Base-by-base conservation (phyloP, 1,140 invertebrate genomes). In the Polypedilum vanderplanki region DNA sequence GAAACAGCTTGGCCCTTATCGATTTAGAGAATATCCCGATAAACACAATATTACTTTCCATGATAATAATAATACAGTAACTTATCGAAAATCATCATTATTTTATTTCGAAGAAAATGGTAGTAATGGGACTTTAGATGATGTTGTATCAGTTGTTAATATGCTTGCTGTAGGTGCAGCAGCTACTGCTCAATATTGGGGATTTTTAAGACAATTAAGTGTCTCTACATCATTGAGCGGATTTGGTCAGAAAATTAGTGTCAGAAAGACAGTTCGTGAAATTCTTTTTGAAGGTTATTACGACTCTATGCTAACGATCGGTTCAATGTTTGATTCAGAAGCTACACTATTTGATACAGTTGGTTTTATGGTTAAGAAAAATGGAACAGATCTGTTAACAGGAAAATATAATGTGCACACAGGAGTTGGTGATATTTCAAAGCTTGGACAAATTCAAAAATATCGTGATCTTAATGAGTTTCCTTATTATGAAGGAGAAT, bases 281-380 rank as follows among this genome's bases (percentile, higher is more conserved):
- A 82, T 94, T 15, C 82, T 94, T 0, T 94, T 94, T 79, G 88
- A 90, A 2, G 93, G 93, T 0, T 94, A 92, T 78, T 82, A 85
- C 0, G 92, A 95, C 79, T 77, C 84, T 0, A 80, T 94, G n/a
- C 85, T 94, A 41, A 86, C 88, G 22, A 79, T 91, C 80, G 85
- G 5, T 41, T 88, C 87, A 0, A 85, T 86, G 57, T 78, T 85
- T 0, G 79, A 84, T 0, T 81, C 78, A 1, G 77, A 84, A 15
- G 82, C 86, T 0, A 86, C 88, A 1, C 85, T 85, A 0, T 86
- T 86, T 46, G 91, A 93, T 79, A 87, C 85, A 78, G 93, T 94
- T 80, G 92, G 90, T 24, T 90, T 91, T 87, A 93, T 94, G 83
- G 91, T 90, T 78, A 80, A 92, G 88, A 89, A 90, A 80, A 94